Percentiles rank a stretch among this genome's conserved stretches.
These are phyloP conservation scores for Cephus nigrinus DNA, from an alignment of 2,888 invertebrate species.

Conservation along the genomic window DNA sequence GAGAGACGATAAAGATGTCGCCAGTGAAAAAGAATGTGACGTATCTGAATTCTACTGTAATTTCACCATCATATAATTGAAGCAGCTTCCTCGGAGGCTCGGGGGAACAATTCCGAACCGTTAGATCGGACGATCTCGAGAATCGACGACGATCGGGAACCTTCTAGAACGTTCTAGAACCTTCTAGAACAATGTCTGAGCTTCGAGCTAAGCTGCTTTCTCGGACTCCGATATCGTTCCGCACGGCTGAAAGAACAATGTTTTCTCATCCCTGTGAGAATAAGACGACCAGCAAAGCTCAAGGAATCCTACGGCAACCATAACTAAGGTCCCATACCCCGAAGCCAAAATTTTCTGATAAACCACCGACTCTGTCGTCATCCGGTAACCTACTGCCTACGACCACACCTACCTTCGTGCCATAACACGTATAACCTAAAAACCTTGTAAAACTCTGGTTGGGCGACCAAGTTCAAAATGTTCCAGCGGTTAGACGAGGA, in stretches of 20 bases:
- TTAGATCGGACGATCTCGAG: background rate
- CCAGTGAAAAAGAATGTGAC: background rate
- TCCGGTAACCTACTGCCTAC: background rate
- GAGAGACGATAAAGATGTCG: background rate
- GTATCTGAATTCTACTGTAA: background rate
- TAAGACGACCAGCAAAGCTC: background rate
- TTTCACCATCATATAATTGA: constrained; percentile 1
- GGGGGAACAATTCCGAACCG: constrained; percentile 1
- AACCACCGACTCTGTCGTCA: background rate
- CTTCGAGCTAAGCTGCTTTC: too few relatives aligned
- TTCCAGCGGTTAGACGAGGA: constrained; percentile 8
- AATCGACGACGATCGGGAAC: too few relatives aligned
- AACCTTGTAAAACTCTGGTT: background rate
- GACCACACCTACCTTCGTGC: background rate
- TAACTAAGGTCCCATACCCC: background rate
- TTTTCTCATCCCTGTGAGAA: background rate
- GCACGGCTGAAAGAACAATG: background rate
- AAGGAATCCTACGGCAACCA: background rate
- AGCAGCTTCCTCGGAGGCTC: background rate
- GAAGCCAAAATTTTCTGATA: background rate
- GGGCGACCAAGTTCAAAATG: background rate
- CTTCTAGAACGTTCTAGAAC: too few relatives aligned
- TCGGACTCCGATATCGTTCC: background rate
- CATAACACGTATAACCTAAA: background rate
- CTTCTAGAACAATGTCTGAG: too few relatives aligned